Conservation (phyloP, 2,113 vertebrate genomes). For the Nothocercus julius region DNA sequence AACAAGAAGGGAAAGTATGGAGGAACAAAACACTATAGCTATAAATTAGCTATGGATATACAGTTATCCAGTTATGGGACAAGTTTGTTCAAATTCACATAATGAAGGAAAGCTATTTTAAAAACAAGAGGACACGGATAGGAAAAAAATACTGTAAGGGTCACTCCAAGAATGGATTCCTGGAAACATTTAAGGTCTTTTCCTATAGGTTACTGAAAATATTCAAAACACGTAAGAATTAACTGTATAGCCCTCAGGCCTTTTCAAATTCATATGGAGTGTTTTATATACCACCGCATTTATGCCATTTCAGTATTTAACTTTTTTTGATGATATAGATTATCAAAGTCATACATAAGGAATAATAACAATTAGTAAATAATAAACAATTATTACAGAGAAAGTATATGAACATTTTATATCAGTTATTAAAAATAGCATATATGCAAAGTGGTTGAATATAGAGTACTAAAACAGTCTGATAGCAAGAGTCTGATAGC, state of each 20-base stretch:
- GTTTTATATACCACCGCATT: neutral
- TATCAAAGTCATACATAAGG: neutral
- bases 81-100: neutral
- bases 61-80: neutral
- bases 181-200: neutral
- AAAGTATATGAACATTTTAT: neutral
- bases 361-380: no score
- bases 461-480: neutral
- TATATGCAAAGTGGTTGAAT: neutral
- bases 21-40: neutral
- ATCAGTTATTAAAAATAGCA: neutral
- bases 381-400: neutral
- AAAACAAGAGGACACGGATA: rapidly evolving
- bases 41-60: neutral
- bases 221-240: neutral
- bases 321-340: neutral
- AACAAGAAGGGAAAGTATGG: neutral
- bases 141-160: neutral
- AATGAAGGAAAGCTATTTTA: neutral
- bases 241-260: neutral
- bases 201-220: neutral
- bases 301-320: neutral
- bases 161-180: neutral
- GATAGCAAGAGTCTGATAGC: neutral
- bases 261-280: neutral